Evolutionary conservation across 1,140 invertebrate species (phyloP).

Genomic region (Atta cephalotes): DNA sequence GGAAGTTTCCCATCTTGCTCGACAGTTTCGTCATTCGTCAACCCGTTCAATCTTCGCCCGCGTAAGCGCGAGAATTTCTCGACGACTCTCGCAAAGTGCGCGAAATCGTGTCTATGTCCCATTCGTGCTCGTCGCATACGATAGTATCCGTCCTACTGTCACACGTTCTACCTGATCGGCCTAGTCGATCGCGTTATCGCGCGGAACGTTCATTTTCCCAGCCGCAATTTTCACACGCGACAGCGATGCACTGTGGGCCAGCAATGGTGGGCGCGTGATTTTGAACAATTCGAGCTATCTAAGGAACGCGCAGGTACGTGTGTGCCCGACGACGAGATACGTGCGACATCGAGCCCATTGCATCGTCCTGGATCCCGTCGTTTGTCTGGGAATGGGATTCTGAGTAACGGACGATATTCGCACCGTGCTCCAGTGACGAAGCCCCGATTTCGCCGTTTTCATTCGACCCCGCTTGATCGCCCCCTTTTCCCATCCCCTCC

Average conservation of each 20-base stretch:
- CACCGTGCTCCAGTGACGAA: too few relatives aligned
- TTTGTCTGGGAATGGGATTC: neutral
- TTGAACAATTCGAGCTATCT: constrained; percentile 88
- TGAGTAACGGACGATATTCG: too few relatives aligned
- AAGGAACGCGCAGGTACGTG: constrained; percentile 82
- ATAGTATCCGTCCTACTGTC: neutral
- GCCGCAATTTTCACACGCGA: constrained; percentile 72
- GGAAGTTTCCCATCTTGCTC: constrained; percentile 3
- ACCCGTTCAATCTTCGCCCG: constrained; percentile 77
- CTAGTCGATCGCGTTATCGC: neutral
- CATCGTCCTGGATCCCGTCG: too few relatives aligned
- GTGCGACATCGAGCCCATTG: neutral
- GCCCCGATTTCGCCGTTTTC: neutral
- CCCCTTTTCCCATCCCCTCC: neutral
- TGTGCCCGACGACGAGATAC: constrained; percentile 1
- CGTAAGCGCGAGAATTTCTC: constrained; percentile 81
- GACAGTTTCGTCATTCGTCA: neutral
- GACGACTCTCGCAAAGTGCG: constrained; percentile 81
- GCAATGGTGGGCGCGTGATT: constrained; percentile 91
- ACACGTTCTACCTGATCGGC: neutral
- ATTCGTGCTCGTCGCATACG: neutral
- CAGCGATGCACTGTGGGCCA: constrained; percentile 87
- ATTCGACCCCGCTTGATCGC: constrained; percentile 1
- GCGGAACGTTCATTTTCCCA: constrained; percentile 33
- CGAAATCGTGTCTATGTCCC: constrained; percentile 70